Conservation (phyloP, 2,113 vertebrate species). For the Panthera tigris region DNA sequence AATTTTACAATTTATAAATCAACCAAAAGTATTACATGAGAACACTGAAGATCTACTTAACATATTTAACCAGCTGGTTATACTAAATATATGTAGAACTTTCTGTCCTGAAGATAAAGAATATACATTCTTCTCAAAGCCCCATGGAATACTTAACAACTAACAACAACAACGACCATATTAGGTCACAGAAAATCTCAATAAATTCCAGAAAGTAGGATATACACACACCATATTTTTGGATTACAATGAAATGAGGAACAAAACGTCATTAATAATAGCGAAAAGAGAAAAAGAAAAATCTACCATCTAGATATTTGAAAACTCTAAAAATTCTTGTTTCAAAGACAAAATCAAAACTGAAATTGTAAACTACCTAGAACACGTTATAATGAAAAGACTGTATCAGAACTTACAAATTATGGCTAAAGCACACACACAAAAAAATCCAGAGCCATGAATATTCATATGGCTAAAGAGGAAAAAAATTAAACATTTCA, state of each 20-base stretch:
- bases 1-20: neutral
- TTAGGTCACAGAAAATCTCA: neutral
- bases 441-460: neutral
- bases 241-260: neutral
- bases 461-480: neutral
- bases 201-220: neutral
- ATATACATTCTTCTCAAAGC: neutral
- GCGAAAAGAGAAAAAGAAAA: neutral
- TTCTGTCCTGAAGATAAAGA: neutral
- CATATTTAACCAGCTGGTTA: neutral
- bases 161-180: neutral
- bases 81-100: neutral
- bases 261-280: neutral
- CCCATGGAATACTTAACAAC: neutral
- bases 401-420: neutral
- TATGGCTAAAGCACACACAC: neutral
- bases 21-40: neutral
- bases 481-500: neutral
- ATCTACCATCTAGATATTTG: neutral
- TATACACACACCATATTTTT: neutral
- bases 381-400: neutral
- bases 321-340: neutral
- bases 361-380: neutral
- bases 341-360: neutral
- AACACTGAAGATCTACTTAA: neutral